Base-by-base conservation (phyloP, 2,888 invertebrate genomes). In the Podotricha telesiphe region DNA sequence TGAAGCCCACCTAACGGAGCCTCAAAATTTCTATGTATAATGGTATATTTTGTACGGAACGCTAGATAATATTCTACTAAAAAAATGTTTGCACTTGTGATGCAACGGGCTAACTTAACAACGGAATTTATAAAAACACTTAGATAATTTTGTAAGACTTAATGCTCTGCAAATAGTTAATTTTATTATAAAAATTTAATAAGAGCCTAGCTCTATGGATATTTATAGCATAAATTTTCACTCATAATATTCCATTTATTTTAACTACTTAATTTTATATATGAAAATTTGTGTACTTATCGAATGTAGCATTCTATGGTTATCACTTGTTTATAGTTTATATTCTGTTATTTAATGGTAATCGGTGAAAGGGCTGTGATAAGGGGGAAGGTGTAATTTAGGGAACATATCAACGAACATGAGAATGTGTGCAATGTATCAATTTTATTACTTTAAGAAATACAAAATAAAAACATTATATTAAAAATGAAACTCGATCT, bases 281-380 rank as follows among this genome's bases (percentile, higher is more conserved):
- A n/a, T 45, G 48, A 61, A 45, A 68, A 55, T 47, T 66, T 67
- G 68, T 80, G 85, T 87, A 87, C 86, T 85, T 86, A 85, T 76
- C 75, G 77, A 79, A 79, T 80, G 73, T 82, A 81, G 78, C 79
- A 79, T 77, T 81, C 75, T 77, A 74, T 80, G 81, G 80, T 81
- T 83, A 76, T 72, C 78, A 79, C 73, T 79, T 81, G 77, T 82
- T 82, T 80, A 85, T 83, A 86, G 82, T 85, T 84, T 86, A 83
- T 84, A 84, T 83, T 86, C 75, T 85, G 88, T 89, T 89, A 82
- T 84, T 84, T 85, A 85, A 84, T 86, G 78, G 74, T 85, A 86
- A 81, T 78, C 83, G 85, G 84, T 83, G 83, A 84, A 84, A 82
- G 88, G 91, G 91, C 91, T 91, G 91, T 91, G 91, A 91, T 90